These are phyloP conservation scores for Cygnus buccinator DNA, from an alignment of 2,113 vertebrate genomes.

Conservation along the genomic window DNA sequence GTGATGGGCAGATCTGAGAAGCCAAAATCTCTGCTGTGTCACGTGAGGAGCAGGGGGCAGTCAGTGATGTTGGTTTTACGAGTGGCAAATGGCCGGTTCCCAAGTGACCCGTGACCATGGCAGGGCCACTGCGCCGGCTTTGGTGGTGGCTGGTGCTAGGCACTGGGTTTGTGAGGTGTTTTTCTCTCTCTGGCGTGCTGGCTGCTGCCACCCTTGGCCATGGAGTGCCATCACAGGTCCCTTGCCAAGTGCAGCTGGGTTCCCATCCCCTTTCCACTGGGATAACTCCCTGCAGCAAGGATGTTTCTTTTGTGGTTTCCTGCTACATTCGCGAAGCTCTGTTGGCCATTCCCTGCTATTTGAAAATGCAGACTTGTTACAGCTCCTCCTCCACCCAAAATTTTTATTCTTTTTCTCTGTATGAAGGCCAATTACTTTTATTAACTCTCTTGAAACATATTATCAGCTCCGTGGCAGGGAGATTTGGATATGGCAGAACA, in stretches of 20 bases:
- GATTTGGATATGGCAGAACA: background rate
- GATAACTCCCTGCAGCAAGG: background rate
- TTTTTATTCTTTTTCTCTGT: background rate
- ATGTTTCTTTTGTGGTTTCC: rapidly evolving
- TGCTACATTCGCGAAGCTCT: background rate
- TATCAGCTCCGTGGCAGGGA: background rate
- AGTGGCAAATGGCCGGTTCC: rapidly evolving
- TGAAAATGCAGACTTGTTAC: background rate
- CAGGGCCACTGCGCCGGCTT: rapidly evolving
- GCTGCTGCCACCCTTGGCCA: background rate
- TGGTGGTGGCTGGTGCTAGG: background rate
- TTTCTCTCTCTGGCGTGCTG: background rate
- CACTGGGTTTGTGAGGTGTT: background rate
- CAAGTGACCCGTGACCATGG: rapidly evolving
- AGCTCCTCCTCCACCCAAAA: background rate
- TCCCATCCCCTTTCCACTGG: background rate
- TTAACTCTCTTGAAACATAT: background rate
- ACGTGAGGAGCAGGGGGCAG: rapidly evolving
- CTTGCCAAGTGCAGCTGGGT: background rate
- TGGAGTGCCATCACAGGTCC: too few species aligned
- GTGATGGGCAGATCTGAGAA: background rate
- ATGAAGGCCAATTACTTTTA: slow-evolving; percentile 11
- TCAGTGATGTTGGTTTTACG: rapidly evolving
- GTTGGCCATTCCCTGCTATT: background rate
- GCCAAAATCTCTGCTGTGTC: rapidly evolving